Evolutionary conservation across 2,888 invertebrate species (phyloP), one percentile per base, ranked within the genome.

Genomic region (Rotaria socialis): DNA sequence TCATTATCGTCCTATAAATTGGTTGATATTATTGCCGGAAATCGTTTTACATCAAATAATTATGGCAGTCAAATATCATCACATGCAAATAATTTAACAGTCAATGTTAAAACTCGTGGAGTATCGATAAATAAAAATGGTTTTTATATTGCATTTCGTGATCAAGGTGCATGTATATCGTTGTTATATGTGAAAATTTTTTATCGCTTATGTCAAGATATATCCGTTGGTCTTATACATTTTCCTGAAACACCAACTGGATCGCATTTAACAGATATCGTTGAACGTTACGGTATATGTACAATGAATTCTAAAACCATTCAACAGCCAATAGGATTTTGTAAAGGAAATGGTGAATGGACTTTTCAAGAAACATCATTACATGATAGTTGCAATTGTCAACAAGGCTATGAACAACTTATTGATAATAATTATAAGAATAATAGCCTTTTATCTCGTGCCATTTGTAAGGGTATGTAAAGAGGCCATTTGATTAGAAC

Each of bases 131-230:
- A 85, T 27, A 85, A 55, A 85, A 80, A 84, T 58, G 86, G 86
- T 7, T 85, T 85, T n/a, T 86, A 85, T 52, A 52, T 86, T 35
- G 86, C 85, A 24, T 86, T 86, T 52, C 85, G 86, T 60, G 86
- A 86, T 58, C 86, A 86, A 84, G 86, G 86, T 50, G 86, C 86
- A 14, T 86, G 86, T 52, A 85, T 85, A 41, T 86, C 86, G 47
- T 47, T 86, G 24, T 52, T 86, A 55, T 86, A 85, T 27, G 84
- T 86, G 22, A 85, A 85, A 86, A 50, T 86, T 1, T 85, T 52
- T 1, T 86, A 85, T 74, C 85, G 74, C 22, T 80, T 86, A 16
- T 86, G 86, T 85, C 58, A 85, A 50, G 56, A 85, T 10, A 75
- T 80, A 47, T n/a, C 85, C 24, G 80, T 75, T 24, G 75, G 43